Base-by-base conservation (phyloP, 2,888 invertebrate genomes). In the Agrilus cyanescens region DNA sequence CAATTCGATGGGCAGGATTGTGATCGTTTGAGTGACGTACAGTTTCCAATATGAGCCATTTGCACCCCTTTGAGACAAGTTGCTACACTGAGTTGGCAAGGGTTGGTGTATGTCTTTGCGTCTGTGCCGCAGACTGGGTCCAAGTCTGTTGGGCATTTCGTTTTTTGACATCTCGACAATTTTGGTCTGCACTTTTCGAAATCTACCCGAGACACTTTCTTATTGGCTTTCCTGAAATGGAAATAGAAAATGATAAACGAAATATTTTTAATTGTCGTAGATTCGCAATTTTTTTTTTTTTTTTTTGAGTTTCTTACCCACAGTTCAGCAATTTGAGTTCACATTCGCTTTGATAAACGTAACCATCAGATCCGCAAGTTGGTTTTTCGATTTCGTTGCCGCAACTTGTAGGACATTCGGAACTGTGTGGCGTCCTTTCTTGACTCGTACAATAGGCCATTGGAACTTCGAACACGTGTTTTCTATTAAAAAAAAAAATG, bases 111-210 rank as follows among this genome's bases (percentile, higher is more conserved):
- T 0, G 87, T 86, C 49, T 78, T 79, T 12, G 89, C 88, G 57
- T 91, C 90, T 6, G 88, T 88, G 2, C 90, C 91, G 57, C 91
- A 91, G n/a, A 90, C 81, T 2, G 85, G 85, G 62, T 86, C 85
- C 14, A 70, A 64, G 20, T 83, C 80, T 5, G 76, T 77, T 37
- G 74, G 71, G 54, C 84, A 83, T 50, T 82, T 78, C 41, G 76
- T 70, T 57, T 85, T 85, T 57, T 77, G 71, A 61, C 90, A 90
- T 56, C 86, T 84, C 50, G 74, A 76, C 62, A 86, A 68, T 50
- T 83, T 80, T 3, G 73, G 65, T 38, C 79, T 75, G 57, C 89
- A 90, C 60, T 88, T 88, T 50, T 86, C 86, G 70, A 85, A 83
- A 53, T 85, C 83, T 0, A 82, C 79, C 52, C 76, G 75, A 52